Conservation (phyloP, 2,797 vertebrate genomes). For the Girardinus metallicus region DNA sequence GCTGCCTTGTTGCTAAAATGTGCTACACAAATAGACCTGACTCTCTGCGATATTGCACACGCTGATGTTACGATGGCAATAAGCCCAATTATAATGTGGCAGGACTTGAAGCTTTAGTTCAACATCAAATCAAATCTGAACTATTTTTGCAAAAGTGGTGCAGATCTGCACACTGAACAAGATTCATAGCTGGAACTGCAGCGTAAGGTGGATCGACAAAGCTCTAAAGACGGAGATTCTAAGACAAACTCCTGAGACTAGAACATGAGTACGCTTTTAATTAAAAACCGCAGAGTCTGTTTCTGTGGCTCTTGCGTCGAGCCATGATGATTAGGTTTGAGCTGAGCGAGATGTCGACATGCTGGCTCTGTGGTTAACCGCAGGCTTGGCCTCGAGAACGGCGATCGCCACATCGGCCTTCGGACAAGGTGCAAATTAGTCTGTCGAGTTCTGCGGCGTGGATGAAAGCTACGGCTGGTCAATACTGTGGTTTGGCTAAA, state of each 20-base stretch:
- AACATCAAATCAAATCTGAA: not conserved
- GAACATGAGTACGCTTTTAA: slow-evolving; percentile 20
- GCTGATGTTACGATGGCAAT: not conserved
- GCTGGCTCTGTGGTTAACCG: slow-evolving; percentile 49
- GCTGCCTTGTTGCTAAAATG: no score
- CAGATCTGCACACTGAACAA: not conserved
- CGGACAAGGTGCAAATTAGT: slow-evolving; percentile 14
- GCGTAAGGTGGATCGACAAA: not conserved
- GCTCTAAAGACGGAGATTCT: no score
- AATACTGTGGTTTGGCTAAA: slow-evolving; percentile 46
- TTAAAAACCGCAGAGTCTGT: slow-evolving; percentile 11
- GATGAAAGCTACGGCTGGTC: slow-evolving; percentile 38
- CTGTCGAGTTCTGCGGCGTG: slow-evolving; percentile 4
- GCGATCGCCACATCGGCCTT: slow-evolving; percentile 15
- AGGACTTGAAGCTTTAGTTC: not conserved
- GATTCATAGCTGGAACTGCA: not conserved
- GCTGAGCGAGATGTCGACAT: slow-evolving; percentile 12
- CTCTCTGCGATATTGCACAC: not conserved
- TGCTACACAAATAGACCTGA: no score
- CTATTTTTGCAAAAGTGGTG: not conserved
- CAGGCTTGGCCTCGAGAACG: slow-evolving; percentile 29
- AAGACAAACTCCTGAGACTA: not conserved
- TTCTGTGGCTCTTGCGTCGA: slow-evolving; percentile 22
- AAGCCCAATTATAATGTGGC: not conserved
- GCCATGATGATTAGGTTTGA: slow-evolving; percentile 4